phyloP scores from a whole-genome alignment of 2,888 invertebrate species.

The Ophioninae sp. region DNA sequence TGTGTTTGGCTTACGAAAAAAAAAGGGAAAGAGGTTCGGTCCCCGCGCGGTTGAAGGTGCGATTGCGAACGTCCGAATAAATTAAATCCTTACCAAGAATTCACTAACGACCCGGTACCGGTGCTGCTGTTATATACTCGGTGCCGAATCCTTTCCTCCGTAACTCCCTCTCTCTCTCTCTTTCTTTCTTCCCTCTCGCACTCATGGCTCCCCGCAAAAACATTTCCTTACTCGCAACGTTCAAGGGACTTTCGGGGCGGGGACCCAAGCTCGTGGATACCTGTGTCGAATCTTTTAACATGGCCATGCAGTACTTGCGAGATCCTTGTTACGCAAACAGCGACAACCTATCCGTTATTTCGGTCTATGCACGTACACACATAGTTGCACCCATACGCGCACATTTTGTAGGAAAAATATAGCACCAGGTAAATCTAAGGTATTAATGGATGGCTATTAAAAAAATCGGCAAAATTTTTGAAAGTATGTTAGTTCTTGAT shows the following conservation, averaged over 20 bases:
- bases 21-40: background rate
- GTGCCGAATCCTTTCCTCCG: constrained; percentile 58
- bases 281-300: background rate
- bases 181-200: constrained; percentile 25
- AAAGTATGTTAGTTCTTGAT: too few species aligned
- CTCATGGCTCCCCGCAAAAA: background rate
- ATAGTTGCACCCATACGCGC: background rate
- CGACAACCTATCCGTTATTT: background rate
- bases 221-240: background rate
- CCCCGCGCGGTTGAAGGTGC: constrained; percentile 30
- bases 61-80: constrained; percentile 71
- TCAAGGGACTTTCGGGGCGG: constrained; percentile 29
- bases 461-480: too few species aligned
- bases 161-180: constrained; percentile 44
- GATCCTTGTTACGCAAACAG: background rate
- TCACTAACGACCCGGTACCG: constrained; percentile 74
- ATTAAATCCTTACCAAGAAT: constrained; percentile 77
- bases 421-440: too few species aligned
- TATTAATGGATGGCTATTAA: too few species aligned
- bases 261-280: constrained; percentile 10
- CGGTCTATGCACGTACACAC: background rate
- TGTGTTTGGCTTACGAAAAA: constrained; percentile 40
- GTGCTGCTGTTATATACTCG: constrained; percentile 36
- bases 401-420: too few species aligned
- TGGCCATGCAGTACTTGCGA: constrained; percentile 8